Base-by-base conservation (phyloP, 2,888 invertebrate genomes). In the Poecilus cupreus region DNA sequence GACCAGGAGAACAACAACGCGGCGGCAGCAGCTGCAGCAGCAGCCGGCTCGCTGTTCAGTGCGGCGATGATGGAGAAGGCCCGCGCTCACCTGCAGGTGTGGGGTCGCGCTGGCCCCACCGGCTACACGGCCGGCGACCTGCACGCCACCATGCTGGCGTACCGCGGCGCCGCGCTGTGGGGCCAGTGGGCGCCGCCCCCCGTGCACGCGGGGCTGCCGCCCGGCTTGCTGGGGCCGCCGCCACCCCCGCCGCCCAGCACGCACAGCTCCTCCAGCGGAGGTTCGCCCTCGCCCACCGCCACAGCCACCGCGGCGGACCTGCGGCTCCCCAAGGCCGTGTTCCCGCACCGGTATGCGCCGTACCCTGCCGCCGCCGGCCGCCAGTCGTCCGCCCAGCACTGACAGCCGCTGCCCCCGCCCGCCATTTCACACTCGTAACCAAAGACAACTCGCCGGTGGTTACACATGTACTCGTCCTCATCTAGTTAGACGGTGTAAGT, bases 61-160 rank as follows among this genome's bases (percentile, higher is more conserved):
- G 90, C 90, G 1, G 90, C 90, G 10, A 90, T 91, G 90, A 92
- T 93, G 83, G 92, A 93, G 83, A 93, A 92, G 86, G 90, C 90
- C 1, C 87, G 90, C 16, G 89, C 89, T 0, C 90, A 91, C 72
- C 88, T 90, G 43, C 90, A 90, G 83, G 91, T 92, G 84, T 93
- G 93, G 90, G 89, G 90, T 2, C 86, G 90, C 18, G 87, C 89
- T 10, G 83, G 84, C 26, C 89, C 88, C 6, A 86, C 91, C 2
- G 90, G 90, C 88, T 89, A 92, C 86, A 84, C 91, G 89, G 82
- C 85, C 26, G 84, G 86, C 64, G 90, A 90, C 77, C 83, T 90
- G 22, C 89, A 89, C 85, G 88, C 88, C 1, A 85, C 87, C 37
- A 88, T 89, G 83, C 87, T 89, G 13, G 86, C 88, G 74, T 89